Base-by-base conservation (phyloP, 1,140 invertebrate genomes). In the Brachionus asplanchnoidis region DNA sequence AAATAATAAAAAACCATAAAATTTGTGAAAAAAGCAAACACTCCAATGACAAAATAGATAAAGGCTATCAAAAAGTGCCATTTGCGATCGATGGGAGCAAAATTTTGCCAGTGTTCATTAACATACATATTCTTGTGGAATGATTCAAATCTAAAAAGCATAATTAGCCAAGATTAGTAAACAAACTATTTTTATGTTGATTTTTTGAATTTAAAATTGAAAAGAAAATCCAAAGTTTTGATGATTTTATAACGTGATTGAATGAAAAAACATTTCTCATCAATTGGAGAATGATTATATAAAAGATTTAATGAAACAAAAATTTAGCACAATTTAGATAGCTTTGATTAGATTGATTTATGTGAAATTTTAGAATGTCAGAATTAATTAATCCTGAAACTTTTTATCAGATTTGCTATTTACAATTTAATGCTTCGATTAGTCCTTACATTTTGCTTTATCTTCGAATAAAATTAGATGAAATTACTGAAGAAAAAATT, bases 1-100 rank as follows among this genome's bases (percentile, higher is more conserved):
- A 82, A n/a, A n/a, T 82, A 82, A 68, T 65, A 82, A 28, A 65
- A 44, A 3, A 82, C 79, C 53, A 82, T 40, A 9, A 60, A 44
- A 44, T 82, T 82, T 40, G 79, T 46, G n/a, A 60, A 36, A 20
- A 82, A 26, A 11, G 53, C 79, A 60, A 82, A 20, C 28, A 82
- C 2, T 11, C 53, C 53, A 7, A 82, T 44, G 6, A 68, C 26
- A 68, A 60, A 60, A 82, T 82, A 82, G 8, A 44, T 42, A n/a
- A 82, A 82, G 11, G 79, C 79, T 3, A 82, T 44, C 20, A 82
- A 68, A 26, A 14, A 60, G 36, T 82, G 79, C 53, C 50, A 82
- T 82, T 65, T 82, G 40, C 32, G 53, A 17, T 82, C 53, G 6
- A 68, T 68, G 2, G 50, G 50, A 65, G 20, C 79, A 65, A 82